Percentiles rank a stretch among this genome's conserved stretches.
Evolutionary conservation across 2,797 vertebrate species (phyloP).

Genomic region (Ctenosaura bakeri): DNA sequence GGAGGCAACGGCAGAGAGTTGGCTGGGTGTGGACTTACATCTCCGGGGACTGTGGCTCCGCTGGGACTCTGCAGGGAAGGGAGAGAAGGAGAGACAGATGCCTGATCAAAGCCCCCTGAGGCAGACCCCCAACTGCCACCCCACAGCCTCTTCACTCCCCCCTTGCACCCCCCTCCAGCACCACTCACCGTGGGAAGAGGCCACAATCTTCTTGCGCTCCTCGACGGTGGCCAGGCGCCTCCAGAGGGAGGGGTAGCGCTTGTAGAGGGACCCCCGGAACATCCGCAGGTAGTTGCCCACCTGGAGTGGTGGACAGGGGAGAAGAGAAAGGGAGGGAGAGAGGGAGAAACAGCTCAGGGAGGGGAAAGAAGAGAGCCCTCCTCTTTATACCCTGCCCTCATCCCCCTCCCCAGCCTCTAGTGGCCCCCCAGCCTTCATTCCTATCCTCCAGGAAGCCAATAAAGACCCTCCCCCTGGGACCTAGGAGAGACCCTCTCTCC

Average conservation of each 20-base stretch:
- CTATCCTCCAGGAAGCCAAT: no score
- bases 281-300: conserved; percentile 98
- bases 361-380: no score
- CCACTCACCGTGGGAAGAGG: conserved; percentile 94
- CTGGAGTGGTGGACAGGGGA: conserved; percentile 74
- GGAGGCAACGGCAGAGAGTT: no score
- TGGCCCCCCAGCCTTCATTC: no score
- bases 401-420: no score
- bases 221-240: conserved; percentile 96
- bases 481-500: no score
- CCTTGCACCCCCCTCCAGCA: no score
- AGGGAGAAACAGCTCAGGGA: fast-evolving
- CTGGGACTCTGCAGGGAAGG: conserved; percentile 71
- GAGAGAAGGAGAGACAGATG: conserved; percentile 37
- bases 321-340: neutral
- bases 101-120: neutral
- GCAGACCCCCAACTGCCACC: neutral
- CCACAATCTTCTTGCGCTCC: conserved; percentile 97
- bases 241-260: conserved; percentile 96
- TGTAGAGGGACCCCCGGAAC: conserved; percentile 98
- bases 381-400: no score
- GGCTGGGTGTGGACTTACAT: conserved; percentile 64
- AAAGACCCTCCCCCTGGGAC: no score
- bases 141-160: neutral
- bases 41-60: conserved; percentile 77